Evolutionary conservation across 1,140 invertebrate species (phyloP).

Genomic region (Cecropterus lyciades): DNA sequence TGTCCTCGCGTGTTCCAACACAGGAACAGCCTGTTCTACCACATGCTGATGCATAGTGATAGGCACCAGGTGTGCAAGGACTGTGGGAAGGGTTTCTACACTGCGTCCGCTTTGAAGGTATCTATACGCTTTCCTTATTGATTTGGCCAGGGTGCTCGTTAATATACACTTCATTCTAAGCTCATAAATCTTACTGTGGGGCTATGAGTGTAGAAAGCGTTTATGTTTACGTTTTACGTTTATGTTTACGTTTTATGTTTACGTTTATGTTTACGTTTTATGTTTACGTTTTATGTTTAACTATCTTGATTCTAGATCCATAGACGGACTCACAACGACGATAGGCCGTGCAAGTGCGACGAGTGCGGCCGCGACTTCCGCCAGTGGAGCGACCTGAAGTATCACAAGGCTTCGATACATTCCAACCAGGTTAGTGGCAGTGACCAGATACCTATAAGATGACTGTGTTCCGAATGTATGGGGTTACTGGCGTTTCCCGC

Average conservation of each 20-base stretch:
- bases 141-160: too few relatives aligned
- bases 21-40: conserved; percentile 93
- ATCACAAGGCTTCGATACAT: conserved; percentile 94
- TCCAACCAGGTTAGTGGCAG: conserved; percentile 85
- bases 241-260: too few relatives aligned
- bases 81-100: conserved; percentile 92
- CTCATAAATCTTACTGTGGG: too few relatives aligned
- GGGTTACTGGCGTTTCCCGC: too few relatives aligned
- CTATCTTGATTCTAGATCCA: too few relatives aligned
- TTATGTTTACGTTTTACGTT: too few relatives aligned
- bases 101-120: conserved; percentile 90
- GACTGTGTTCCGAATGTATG: too few relatives aligned
- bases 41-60: conserved; percentile 91
- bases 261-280: too few relatives aligned
- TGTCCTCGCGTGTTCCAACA: conserved; percentile 92
- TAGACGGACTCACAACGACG: conserved; percentile 89
- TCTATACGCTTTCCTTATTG: conserved; percentile 19
- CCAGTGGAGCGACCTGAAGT: conserved; percentile 95
- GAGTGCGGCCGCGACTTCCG: conserved; percentile 91
- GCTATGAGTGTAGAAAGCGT: too few relatives aligned
- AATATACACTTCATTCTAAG: too few relatives aligned
- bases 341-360: conserved; percentile 92
- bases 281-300: too few relatives aligned
- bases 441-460: too few relatives aligned
- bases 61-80: conserved; percentile 90